phyloP scores from a whole-genome alignment of 2,113 vertebrate species.

The Carassius carassius region DNA sequence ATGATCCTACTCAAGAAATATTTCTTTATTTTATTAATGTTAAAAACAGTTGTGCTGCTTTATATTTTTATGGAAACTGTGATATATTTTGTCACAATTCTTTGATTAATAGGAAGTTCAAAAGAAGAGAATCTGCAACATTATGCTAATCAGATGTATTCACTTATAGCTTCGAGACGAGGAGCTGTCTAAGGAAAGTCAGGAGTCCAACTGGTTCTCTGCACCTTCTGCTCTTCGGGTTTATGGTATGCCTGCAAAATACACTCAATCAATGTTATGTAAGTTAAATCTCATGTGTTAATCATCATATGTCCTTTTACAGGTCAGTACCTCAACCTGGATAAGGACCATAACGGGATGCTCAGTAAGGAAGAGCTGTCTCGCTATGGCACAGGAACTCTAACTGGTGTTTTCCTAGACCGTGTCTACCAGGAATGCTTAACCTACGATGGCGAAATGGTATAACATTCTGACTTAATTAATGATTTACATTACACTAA shows the following conservation, averaged over 20 bases:
- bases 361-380: slow-evolving; percentile 98
- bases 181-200: slow-evolving; percentile 97
- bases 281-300: background rate
- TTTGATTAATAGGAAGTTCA: no score
- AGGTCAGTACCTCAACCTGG: slow-evolving; percentile 98
- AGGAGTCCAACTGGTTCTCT: slow-evolving; percentile 99
- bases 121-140: no score
- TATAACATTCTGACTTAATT: slow-evolving; percentile 60
- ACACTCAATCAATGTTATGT: background rate
- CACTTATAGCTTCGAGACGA: slow-evolving; percentile 88
- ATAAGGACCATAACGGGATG: slow-evolving; percentile 99
- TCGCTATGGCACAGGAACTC: slow-evolving; percentile 93
- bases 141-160: background rate
- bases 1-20: no score
- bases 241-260: slow-evolving; percentile 80
- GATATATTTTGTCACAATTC: no score
- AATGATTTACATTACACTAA: background rate
- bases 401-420: slow-evolving; percentile 94
- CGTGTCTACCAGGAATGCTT: slow-evolving; percentile 96
- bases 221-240: slow-evolving; percentile 94
- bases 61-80: no score
- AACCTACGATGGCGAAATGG: slow-evolving; percentile 98
- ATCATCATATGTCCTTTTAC: slow-evolving; percentile 35
- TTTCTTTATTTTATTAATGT: no score
- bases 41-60: no score